phyloP scores from a whole-genome alignment of 2,113 vertebrate genomes.

The Eira barbara region DNA sequence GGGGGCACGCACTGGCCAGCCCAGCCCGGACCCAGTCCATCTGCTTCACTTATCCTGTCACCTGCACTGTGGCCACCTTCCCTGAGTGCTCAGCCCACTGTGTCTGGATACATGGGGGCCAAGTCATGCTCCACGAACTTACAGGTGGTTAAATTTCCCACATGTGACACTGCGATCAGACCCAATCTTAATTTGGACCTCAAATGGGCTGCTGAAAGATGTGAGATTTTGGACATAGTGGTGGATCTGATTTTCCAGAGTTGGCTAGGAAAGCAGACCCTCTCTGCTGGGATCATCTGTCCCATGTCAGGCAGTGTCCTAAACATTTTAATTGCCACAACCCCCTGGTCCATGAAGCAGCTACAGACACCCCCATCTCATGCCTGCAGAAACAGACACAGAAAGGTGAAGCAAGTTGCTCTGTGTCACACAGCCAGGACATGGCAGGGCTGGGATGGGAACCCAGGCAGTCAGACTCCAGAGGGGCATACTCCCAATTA shows the following conservation, averaged over 20 bases:
- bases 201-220: not conserved
- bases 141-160: not conserved
- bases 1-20: not conserved
- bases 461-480: not conserved
- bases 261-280: not conserved
- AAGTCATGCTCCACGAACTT: not conserved
- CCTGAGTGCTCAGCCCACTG: not conserved
- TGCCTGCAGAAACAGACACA: not conserved
- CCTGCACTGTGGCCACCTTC: not conserved
- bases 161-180: not conserved
- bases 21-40: not conserved
- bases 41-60: not conserved
- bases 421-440: not conserved
- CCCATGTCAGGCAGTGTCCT: not conserved
- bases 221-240: not conserved
- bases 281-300: not conserved
- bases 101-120: not conserved
- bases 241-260: not conserved
- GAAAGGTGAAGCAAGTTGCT: not conserved
- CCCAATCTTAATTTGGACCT: not conserved
- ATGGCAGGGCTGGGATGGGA: not conserved
- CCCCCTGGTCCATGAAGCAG: not conserved
- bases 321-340: not conserved
- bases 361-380: not conserved
- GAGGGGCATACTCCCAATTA: not conserved